Evolutionary conservation across 2,797 vertebrate species (phyloP), one percentile per base, ranked within the genome.

Genomic region (Enteromius viviparus): DNA sequence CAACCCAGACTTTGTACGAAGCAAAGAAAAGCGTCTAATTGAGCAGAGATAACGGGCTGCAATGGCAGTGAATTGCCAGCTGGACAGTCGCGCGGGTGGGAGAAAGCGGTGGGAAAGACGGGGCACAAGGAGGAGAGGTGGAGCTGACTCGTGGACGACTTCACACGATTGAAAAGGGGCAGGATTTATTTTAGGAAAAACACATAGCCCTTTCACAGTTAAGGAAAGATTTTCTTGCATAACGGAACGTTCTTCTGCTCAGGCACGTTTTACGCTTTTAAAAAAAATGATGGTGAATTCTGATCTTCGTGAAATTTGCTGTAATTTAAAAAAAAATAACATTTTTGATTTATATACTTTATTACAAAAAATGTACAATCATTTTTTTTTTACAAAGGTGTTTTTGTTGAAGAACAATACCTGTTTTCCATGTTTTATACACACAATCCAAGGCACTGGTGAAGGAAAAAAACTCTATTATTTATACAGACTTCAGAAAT

Each of bases 181-280:
- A 90, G 92, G 93, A 89, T 92, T 87, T 91, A 64, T 68, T 88
- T 84, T 79, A 29, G 84, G 89, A 87, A 83, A 89, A 87, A 91
- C 87, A 94, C 93, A 94, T 90, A 75, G 87, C 86, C 89, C 94
- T 93, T 95, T 95, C 93, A 94, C 89, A 88, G 83, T 85, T 88
- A 80, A 64, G 84, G 85, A 85, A 88, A 85, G 77, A 23, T 82
- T 76, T 85, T 85, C 83, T 79, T 87, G 78, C 70, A 72, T 88
- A 90, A 87, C 47, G 53, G 14, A 55, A 68, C 74, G 42, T 76
- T 66, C 55, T 66, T 68, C 64, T 77, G 65, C 26, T 68, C 62
- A 47, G 21, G 26, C 45, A 53, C 47, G 58, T 37, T 37, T 60
- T 58, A 81, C 42, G 1, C 58, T 26, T 47, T 40, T 17, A 64